Evolutionary conservation across 2,113 vertebrate species (phyloP).

Genomic region (Paramisgurnus dabryanus): DNA sequence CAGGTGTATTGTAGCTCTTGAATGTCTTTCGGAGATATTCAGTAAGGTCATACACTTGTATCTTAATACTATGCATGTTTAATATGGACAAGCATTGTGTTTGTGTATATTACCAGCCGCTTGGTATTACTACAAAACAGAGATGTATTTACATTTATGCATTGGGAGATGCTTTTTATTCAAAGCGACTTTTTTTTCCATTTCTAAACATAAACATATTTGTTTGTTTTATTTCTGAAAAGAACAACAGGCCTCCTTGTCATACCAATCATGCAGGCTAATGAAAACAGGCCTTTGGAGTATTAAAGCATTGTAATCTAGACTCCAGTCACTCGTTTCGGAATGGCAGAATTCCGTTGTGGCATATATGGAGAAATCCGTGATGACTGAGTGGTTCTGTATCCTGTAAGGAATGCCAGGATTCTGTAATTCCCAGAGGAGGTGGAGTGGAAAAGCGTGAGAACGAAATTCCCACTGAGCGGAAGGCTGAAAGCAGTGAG

Average conservation of each 20-base stretch:
- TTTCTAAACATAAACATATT: too few relatives aligned
- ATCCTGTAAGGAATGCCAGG: slow-evolving; percentile 21
- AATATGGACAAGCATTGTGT: too few relatives aligned
- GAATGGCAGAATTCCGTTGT: neutral
- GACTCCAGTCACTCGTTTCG: neutral
- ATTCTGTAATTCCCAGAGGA: slow-evolving; percentile 27
- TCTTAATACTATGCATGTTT: too few relatives aligned
- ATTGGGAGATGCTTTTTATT: too few relatives aligned
- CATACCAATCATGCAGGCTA: neutral
- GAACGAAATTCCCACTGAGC: slow-evolving; percentile 1
- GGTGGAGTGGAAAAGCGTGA: slow-evolving; percentile 22
- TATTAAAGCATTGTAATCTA: neutral
- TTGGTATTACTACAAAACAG: too few relatives aligned
- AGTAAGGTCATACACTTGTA: too few relatives aligned
- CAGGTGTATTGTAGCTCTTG: slow-evolving; percentile 31
- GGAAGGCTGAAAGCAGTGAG: slow-evolving; percentile 11
- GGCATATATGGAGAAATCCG: neutral
- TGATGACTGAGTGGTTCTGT: slow-evolving; percentile 11
- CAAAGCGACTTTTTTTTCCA: too few relatives aligned
- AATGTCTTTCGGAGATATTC: neutral
- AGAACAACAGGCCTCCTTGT: neutral
- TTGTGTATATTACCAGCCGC: too few relatives aligned
- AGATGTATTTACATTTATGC: too few relatives aligned
- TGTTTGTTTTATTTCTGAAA: too few relatives aligned
- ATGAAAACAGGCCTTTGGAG: neutral